Conservation (phyloP, 1,140 invertebrate genomes). For the Gonatopus flavifemur region DNA sequence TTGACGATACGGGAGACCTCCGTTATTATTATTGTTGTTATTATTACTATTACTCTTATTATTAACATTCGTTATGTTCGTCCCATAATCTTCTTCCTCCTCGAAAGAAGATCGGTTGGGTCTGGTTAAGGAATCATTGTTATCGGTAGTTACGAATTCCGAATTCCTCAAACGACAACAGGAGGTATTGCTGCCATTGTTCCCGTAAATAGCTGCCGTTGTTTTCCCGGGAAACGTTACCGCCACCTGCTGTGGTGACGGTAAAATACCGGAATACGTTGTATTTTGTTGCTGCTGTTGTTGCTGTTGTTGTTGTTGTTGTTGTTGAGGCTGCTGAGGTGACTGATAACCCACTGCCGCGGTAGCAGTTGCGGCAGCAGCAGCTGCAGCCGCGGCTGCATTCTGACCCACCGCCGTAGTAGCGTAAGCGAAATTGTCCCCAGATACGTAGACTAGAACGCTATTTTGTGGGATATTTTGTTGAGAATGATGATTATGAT, state of each 20-base stretch:
- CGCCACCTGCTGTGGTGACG: slow-evolving; percentile 37
- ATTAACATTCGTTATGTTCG: not conserved
- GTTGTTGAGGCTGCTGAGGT: slow-evolving; percentile 31
- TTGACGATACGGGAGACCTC: no score
- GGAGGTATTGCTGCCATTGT: slow-evolving; percentile 18
- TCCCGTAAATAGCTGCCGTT: slow-evolving; percentile 26
- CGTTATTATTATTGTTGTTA: not conserved
- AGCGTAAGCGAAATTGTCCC: slow-evolving; percentile 54
- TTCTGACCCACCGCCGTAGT: slow-evolving; percentile 53
- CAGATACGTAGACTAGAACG: slow-evolving; percentile 56
- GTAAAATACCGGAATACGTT: slow-evolving; percentile 36
- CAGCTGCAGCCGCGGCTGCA: slow-evolving; percentile 38
- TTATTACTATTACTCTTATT: not conserved
- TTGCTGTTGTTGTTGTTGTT: slow-evolving; percentile 25
- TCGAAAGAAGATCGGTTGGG: slow-evolving; percentile 13
- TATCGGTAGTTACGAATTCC: slow-evolving; percentile 1
- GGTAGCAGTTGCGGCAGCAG: slow-evolving; percentile 31
- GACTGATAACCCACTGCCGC: slow-evolving; percentile 30
- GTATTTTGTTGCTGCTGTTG: slow-evolving; percentile 21
- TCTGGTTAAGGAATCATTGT: not conserved
- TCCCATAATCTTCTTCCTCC: slow-evolving; percentile 23
- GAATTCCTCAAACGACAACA: slow-evolving; percentile 26
- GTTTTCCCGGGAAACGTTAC: slow-evolving; percentile 38
- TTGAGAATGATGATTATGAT: slow-evolving; percentile 18
- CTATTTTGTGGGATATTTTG: slow-evolving; percentile 44